Percentiles rank a stretch among this genome's conserved stretches.
Evolutionary conservation across 2,113 vertebrate species (phyloP).

Genomic region (Daubentonia madagascariensis): DNA sequence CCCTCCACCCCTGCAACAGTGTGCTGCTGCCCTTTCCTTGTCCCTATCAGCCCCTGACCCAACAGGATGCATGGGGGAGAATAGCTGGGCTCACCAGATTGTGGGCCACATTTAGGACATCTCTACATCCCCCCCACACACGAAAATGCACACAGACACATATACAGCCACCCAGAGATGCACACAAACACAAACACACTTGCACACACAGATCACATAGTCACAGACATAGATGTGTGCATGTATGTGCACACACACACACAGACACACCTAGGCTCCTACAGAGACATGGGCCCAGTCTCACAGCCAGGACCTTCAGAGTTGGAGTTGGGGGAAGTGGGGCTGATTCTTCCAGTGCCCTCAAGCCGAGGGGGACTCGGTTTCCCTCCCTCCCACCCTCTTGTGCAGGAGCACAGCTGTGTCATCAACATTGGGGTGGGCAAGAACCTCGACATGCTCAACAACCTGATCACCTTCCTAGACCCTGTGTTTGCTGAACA

Average conservation of each 20-base stretch:
- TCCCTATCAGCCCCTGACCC: neutral
- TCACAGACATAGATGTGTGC: neutral
- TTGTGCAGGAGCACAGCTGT: slow-evolving; percentile 68
- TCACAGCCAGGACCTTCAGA: neutral
- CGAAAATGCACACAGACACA: neutral
- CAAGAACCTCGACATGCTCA: slow-evolving; percentile 72
- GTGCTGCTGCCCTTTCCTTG: neutral
- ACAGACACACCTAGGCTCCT: neutral
- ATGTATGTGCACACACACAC: neutral
- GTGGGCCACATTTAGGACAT: neutral
- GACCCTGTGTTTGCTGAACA: slow-evolving; percentile 68
- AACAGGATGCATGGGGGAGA: no score
- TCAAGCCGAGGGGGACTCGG: neutral
- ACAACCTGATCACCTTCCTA: slow-evolving; percentile 38
- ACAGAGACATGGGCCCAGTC: neutral
- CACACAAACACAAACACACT: neutral
- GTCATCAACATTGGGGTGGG: slow-evolving; percentile 54
- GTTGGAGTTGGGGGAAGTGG: accelerated
- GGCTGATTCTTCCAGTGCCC: neutral
- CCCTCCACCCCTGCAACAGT: neutral
- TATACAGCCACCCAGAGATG: neutral
- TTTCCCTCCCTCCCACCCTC: neutral
- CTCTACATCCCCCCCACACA: neutral
- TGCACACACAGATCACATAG: neutral
- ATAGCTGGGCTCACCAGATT: neutral